Evolutionary conservation across 1,140 invertebrate species (phyloP), one percentile per base, ranked within the genome.

Genomic region (Procambarus virginalis): DNA sequence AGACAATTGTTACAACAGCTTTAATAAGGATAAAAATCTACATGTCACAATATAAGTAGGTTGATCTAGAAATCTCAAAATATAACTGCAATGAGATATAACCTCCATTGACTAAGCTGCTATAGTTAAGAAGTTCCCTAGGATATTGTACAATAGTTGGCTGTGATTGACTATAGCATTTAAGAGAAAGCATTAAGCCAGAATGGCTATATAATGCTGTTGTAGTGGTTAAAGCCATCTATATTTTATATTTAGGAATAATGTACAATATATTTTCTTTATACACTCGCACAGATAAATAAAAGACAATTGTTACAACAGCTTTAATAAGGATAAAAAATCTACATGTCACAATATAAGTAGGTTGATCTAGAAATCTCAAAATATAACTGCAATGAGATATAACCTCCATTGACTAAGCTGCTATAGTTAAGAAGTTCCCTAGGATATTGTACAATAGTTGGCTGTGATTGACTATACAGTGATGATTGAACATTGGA

Each of bases 321-420:
- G 68, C 68, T 70, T 70, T 70, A 70, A 17, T 70, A 70, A n/a
- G 68, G 22, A 34, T 70, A 70, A 70, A 70, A 70, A 70, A 70
- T 70, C 68, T 70, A 22, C 22, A 22, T 70, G 68, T 34, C 22
- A 70, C 22, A 34, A 5, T 8, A 22, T 70, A 3, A 70, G 68
- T 34, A 3, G n/a, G n/a, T 34, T 68, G 64, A 68, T 22, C n/a
- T 70, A 70, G 22, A 70, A 70, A 22, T 70, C 10, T 70, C 68
- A n/a, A 34, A 34, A 70, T n/a, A 20, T 34, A 70, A 70, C 68
- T 70, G 68, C 17, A 17, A 70, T 70, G 68, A 70, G 68, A 70
- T 17, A 68, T 10, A 34, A 70, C 22, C 22, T 34, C 68, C 68
- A 70, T 6, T 70, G 6, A 34, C 68, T 70, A 70, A 70, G n/a